These are phyloP conservation scores for Gisinianus flammeolus DNA, from an alignment of 2,888 invertebrate species.

Conservation along the genomic window DNA sequence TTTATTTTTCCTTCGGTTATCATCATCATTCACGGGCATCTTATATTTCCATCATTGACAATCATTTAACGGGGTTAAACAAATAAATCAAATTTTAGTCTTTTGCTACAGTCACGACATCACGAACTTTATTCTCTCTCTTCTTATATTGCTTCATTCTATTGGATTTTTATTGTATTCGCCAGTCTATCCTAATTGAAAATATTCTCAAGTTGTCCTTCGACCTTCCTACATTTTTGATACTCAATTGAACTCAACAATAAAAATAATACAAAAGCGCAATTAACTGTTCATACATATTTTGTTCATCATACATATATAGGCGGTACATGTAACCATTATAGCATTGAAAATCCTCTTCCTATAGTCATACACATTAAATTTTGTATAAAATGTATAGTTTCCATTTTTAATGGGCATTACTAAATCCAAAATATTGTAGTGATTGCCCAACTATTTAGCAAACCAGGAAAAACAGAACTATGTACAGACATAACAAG, in stretches of 20 bases:
- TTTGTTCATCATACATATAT: too few species aligned
- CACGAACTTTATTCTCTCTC: slow-evolving; percentile 7
- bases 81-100: slow-evolving; percentile 15
- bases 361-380: too few species aligned
- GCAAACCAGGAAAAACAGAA: too few species aligned
- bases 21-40: slow-evolving; percentile 10
- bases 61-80: slow-evolving; percentile 16
- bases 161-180: neutral
- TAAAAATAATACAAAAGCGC: neutral
- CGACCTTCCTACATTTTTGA: neutral
- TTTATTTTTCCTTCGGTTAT: neutral
- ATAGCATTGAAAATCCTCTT: too few species aligned
- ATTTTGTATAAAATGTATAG: too few species aligned
- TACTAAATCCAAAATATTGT: too few species aligned
- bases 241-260: neutral
- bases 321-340: too few species aligned
- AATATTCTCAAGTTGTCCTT: too few species aligned
- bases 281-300: neutral
- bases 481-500: too few species aligned
- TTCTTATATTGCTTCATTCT: neutral
- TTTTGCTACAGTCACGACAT: slow-evolving; percentile 6
- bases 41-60: neutral
- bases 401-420: too few species aligned
- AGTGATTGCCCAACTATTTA: too few species aligned
- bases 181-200: too few species aligned